A percentile compares a stretch with the other conserved stretches of the same genome.
phyloP scores from a whole-genome alignment of 2,888 invertebrate species.

The Sthenelais limicola region DNA sequence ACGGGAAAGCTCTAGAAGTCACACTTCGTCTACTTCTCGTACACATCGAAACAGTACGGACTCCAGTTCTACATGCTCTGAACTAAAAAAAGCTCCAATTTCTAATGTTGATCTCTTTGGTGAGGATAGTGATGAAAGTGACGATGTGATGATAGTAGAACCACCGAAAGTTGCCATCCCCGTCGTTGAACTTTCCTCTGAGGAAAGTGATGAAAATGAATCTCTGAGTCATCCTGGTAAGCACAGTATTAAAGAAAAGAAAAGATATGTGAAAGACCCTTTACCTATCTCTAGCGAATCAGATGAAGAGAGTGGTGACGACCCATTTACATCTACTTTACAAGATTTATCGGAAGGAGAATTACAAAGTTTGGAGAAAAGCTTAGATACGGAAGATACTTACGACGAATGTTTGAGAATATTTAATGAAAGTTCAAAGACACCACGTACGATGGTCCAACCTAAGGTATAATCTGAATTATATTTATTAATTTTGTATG shows the following conservation, averaged over 20 bases:
- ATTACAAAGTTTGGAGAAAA: neutral
- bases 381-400: slow-evolving; percentile 75
- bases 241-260: no score
- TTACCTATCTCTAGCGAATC: neutral
- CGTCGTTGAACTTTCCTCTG: slow-evolving; percentile 32
- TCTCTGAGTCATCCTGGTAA: no score
- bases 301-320: neutral
- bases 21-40: no score
- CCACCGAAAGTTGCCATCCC: slow-evolving; percentile 25
- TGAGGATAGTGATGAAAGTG: slow-evolving; percentile 34
- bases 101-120: slow-evolving; percentile 41
- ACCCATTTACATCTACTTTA: no score
- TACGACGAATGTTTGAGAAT: slow-evolving; percentile 89
- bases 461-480: no score
- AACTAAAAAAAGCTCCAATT: no score
- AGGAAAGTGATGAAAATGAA: no score
- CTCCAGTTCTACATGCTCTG: no score
- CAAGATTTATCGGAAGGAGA: neutral
- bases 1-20: no score
- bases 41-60: no score
- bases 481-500: no score
- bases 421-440: slow-evolving; percentile 77
- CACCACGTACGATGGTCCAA: neutral
- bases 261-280: neutral
- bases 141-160: slow-evolving; percentile 21